Conservation (phyloP, 2,113 vertebrate species). For the Gobius niger region DNA sequence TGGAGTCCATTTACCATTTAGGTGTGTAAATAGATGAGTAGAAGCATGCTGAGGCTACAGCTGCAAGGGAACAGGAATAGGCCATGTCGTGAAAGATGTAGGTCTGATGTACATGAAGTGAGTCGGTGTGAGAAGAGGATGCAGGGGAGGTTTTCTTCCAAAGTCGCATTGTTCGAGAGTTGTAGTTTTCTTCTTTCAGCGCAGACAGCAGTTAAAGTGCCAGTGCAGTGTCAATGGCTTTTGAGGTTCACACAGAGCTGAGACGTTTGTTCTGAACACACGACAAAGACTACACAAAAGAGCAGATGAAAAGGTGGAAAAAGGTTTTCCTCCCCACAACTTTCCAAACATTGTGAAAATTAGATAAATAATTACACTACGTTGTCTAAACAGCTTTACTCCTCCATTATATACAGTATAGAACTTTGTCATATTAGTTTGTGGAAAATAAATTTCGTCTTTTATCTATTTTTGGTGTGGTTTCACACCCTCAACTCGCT, state of each 20-base stretch:
- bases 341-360: too few species aligned
- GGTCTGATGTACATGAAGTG: neutral
- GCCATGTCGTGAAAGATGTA: neutral
- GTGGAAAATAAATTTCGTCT: too few species aligned
- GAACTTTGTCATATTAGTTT: too few species aligned
- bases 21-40: too few species aligned
- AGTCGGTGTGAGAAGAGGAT: neutral
- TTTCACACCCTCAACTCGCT: too few species aligned
- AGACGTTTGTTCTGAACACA: neutral
- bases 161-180: neutral
- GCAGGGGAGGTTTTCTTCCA: neutral
- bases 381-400: too few species aligned
- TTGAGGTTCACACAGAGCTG: neutral
- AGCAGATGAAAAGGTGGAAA: neutral
- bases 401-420: too few species aligned
- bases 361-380: too few species aligned
- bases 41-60: too few species aligned
- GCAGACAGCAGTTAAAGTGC: neutral
- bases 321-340: neutral
- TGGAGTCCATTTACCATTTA: too few species aligned
- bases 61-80: too few species aligned
- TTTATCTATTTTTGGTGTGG: too few species aligned
- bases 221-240: neutral
- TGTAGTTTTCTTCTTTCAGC: neutral
- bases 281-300: neutral